These are phyloP conservation scores for Zoroaster sp. DNA, from an alignment of 53 echinoderm and acorn worm species.

Conservation along the genomic window DNA sequence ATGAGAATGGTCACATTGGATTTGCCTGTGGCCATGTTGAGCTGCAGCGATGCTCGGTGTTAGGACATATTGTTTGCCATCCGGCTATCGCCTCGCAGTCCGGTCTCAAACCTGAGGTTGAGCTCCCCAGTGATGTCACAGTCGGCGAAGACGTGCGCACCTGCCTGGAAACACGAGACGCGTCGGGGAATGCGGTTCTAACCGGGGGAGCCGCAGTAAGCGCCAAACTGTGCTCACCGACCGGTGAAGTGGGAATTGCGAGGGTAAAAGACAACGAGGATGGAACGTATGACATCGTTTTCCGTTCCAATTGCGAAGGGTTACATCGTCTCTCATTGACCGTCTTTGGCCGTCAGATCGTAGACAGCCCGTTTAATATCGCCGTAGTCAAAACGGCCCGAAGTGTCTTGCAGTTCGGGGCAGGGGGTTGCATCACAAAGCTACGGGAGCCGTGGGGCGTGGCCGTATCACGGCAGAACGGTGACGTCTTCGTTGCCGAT, in stretches of 20 bases:
- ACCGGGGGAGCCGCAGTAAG: conserved; percentile 77
- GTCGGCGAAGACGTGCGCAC: conserved; percentile 79
- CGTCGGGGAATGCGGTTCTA: conserved; percentile 45
- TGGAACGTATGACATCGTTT: conserved; percentile 87
- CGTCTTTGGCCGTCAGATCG: conserved; percentile 88
- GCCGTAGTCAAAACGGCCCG: conserved; percentile 72
- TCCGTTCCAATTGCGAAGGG: conserved; percentile 86
- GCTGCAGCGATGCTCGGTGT: conserved; percentile 44
- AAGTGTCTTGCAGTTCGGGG: conserved; percentile 81
- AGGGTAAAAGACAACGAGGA: conserved; percentile 80
- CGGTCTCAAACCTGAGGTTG: conserved; percentile 34
- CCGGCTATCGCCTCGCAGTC: conserved; percentile 62
- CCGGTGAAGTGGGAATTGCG: conserved; percentile 92
- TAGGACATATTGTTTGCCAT: conserved; percentile 40
- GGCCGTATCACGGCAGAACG: conserved; percentile 77
- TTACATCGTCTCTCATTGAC: conserved; percentile 83
- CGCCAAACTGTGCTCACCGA: conserved; percentile 90
- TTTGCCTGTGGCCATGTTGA: conserved; percentile 76
- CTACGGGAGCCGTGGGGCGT: conserved; percentile 97
- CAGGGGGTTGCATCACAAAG: conserved; percentile 52
- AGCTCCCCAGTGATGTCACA: conserved; percentile 56
- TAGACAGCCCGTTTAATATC: conserved; percentile 79
- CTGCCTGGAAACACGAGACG: conserved; percentile 70
- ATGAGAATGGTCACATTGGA: conserved; percentile 85
- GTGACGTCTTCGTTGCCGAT: conserved; percentile 89